phyloP scores from a whole-genome alignment of 2,888 invertebrate species.

The Reticulitermes lucifugus region DNA sequence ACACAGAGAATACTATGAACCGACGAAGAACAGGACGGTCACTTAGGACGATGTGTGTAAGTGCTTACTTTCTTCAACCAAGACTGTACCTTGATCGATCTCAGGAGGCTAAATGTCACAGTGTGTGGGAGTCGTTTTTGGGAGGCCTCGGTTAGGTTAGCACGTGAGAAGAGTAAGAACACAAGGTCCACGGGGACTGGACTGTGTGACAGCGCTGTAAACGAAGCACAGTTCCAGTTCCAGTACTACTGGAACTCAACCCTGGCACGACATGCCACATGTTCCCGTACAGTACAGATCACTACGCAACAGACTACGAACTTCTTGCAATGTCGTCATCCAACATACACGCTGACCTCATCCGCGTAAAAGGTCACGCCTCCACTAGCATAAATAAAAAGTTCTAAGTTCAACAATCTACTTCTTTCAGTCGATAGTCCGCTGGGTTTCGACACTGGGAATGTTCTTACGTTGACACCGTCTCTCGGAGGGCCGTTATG shows the following conservation, averaged over 20 bases:
- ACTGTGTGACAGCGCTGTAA: neutral
- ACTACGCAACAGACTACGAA: neutral
- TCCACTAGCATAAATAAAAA: conserved; percentile 8
- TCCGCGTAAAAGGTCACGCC: conserved; percentile 46
- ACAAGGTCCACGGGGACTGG: neutral
- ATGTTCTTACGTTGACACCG: no score
- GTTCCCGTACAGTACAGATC: neutral
- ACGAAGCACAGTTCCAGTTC: no score
- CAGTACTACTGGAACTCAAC: no score
- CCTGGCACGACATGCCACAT: neutral
- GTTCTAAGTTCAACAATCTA: neutral
- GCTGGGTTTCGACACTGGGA: no score
- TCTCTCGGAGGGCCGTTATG: no score
- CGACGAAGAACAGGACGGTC: no score
- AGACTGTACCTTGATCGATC: conserved; percentile 6
- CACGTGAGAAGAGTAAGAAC: conserved; percentile 27
- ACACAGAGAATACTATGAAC: no score
- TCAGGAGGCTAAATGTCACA: conserved; percentile 23
- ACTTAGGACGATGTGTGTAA: no score
- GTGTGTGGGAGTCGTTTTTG: neutral
- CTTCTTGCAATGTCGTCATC: conserved; percentile 48
- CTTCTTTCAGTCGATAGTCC: neutral
- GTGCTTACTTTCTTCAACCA: no score
- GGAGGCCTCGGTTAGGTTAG: conserved; percentile 20
- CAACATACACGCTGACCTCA: conserved; percentile 44